Conservation (phyloP, 2,888 invertebrate species). For the Lasioglossum morio region DNA sequence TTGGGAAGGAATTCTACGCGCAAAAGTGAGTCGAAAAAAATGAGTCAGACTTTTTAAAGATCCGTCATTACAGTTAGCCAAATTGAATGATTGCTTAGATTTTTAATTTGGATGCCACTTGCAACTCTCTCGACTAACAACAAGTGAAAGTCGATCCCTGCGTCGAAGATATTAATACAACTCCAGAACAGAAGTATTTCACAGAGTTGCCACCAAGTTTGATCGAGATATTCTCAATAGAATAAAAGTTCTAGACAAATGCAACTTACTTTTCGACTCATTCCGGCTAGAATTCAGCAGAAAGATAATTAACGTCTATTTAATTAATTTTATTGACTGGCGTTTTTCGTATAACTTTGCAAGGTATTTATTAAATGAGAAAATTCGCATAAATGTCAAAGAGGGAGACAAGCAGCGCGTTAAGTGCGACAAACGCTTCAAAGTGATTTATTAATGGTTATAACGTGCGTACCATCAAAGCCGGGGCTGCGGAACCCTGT, state of each 20-base stretch:
- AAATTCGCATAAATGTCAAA: slow-evolving; percentile 13
- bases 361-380: slow-evolving; percentile 19
- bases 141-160: not conserved
- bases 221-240: not conserved
- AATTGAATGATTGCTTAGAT: not conserved
- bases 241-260: not conserved
- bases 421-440: slow-evolving; percentile 68
- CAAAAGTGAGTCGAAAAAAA: too few species aligned
- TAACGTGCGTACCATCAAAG: slow-evolving; percentile 68
- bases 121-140: not conserved
- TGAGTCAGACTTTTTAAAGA: too few species aligned
- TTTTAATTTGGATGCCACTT: not conserved
- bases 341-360: not conserved
- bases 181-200: not conserved
- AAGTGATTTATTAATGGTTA: slow-evolving; percentile 79
- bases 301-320: not conserved
- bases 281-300: not conserved
- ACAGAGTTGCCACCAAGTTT: not conserved
- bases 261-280: not conserved
- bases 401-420: slow-evolving; percentile 28
- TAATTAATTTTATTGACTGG: not conserved
- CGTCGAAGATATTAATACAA: not conserved
- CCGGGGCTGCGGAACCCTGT: slow-evolving; percentile 41
- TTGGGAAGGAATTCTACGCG: too few species aligned
- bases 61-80: too few species aligned